These are phyloP conservation scores for Galeopsomyia nigrocyanea DNA, from an alignment of 2,888 invertebrate genomes.

Conservation along the genomic window DNA sequence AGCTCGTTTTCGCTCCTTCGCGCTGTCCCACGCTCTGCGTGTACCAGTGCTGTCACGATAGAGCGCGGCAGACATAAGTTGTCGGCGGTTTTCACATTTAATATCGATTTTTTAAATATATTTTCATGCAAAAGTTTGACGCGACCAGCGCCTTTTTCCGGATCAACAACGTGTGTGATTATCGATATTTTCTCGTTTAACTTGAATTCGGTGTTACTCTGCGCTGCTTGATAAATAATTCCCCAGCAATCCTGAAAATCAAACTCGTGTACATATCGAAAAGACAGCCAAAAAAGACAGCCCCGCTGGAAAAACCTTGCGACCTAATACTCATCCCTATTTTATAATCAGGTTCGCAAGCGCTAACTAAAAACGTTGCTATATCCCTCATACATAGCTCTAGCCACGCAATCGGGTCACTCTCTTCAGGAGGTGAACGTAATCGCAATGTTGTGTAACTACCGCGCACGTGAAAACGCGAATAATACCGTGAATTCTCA, in stretches of 20 bases:
- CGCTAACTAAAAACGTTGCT: too few species aligned
- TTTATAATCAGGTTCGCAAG: too few species aligned
- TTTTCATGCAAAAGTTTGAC: background rate
- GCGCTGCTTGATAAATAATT: background rate
- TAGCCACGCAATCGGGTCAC: too few species aligned
- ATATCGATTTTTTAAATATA: too few species aligned
- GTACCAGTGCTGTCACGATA: background rate
- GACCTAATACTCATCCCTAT: background rate
- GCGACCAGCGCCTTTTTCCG: background rate
- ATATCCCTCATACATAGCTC: too few species aligned
- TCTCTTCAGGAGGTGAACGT: too few species aligned
- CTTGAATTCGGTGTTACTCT: background rate
- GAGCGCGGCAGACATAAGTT: background rate
- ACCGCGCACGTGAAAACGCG: too few species aligned
- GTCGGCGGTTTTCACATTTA: too few species aligned
- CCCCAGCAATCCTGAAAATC: too few species aligned
- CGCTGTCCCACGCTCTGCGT: background rate
- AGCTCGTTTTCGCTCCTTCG: background rate
- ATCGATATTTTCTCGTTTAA: background rate
- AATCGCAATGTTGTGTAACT: too few species aligned
- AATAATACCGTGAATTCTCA: too few species aligned
- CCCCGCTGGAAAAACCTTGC: background rate
- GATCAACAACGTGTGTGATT: background rate
- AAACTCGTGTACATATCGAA: too few species aligned
- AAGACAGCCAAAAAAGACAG: background rate